Evolutionary conservation across 1,140 invertebrate genomes (phyloP), one percentile per base, ranked within the genome.

Genomic region (Bombus fervidus): DNA sequence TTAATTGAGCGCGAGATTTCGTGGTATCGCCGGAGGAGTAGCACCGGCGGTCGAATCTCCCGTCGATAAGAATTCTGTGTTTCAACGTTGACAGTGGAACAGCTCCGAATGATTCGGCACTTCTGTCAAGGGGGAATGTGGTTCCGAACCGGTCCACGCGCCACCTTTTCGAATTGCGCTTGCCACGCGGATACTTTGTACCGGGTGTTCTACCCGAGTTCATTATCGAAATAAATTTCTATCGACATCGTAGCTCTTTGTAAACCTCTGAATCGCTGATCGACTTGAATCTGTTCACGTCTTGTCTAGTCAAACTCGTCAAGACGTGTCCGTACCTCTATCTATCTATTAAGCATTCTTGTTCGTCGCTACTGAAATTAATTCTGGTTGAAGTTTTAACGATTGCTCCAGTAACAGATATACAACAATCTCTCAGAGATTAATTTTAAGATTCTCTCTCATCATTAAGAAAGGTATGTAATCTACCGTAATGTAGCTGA

Each of bases 41-140:
- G 64, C 43, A 68, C 39, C 47, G 59, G 39, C 69, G 85, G 15
- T 69, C 72, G 68, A 66, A 66, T 66, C 68, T 85, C 74, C 34
- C 59, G 78, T 79, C 83, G 87, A 81, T 83, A 80, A 80, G 83
- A 89, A 91, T 89, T 81, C 71, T 41, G 73, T 86, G 85, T 83
- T 87, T 74, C 81, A 86, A 91, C 88, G 82, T 90, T 91, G 91
- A 91, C 90, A 91, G 88, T 86, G 82, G 72, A 90, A 81, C 75
- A 89, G 82, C 69, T 82, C 39, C 69, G 80, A 71, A 84, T 91
- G 91, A 91, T 85, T 86, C 43, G 87, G 85, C 90, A 89, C 59
- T 91, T 84, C 79, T 83, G 71, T 80, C 53, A 71, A 64, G 15
- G 76, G 87, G 86, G 90, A 91, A 88, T 85, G 90, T 64, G 68